A percentile compares a stretch with the other conserved stretches of the same genome.
These are phyloP conservation scores for Crambe crambe DNA, from an alignment of 37 sponge, comb jelly and placozoan species.

Conservation along the genomic window DNA sequence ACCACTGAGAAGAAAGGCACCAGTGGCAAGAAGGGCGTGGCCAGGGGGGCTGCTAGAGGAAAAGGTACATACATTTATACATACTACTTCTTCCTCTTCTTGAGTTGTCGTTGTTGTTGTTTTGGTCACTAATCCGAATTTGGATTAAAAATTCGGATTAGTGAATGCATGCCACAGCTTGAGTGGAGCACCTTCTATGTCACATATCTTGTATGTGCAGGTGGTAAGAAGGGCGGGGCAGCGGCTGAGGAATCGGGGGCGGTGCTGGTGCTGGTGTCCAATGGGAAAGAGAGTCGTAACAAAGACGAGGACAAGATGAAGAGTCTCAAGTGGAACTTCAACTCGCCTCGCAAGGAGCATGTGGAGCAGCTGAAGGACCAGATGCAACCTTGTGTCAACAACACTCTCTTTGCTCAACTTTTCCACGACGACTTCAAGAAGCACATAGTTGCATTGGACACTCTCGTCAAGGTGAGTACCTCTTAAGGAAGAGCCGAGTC, in stretches of 20 bases:
- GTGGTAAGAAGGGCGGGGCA: constrained; percentile 2
- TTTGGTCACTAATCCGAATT: no score
- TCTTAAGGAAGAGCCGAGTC: no score
- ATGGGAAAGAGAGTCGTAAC: constrained; percentile 61
- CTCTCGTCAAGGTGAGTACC: constrained; percentile 59
- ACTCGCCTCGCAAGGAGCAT: constrained; percentile 82
- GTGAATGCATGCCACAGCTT: no score
- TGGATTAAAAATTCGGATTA: no score
- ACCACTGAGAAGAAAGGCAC: not conserved
- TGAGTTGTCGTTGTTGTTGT: no score
- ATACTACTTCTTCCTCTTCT: not conserved
- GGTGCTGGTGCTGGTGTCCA: constrained; percentile 46
- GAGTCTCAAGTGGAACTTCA: constrained; percentile 88
- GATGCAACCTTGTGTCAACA: constrained; percentile 74
- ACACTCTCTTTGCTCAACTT: constrained; percentile 63
- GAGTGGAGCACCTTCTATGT: no score
- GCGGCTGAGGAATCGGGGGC: constrained; percentile 13
- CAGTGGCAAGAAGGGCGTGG: not conserved
- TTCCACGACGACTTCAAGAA: constrained; percentile 93
- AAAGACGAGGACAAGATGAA: constrained; percentile 82
- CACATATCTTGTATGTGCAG: no score
- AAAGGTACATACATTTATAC: not conserved
- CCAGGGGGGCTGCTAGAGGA: not conserved
- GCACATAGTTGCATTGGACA: constrained; percentile 73
- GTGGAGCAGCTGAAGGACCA: constrained; percentile 90